Evolutionary conservation across 2,888 invertebrate species (phyloP), one percentile per base, ranked within the genome.

Genomic region (Caenorhabditis drosophilae): DNA sequence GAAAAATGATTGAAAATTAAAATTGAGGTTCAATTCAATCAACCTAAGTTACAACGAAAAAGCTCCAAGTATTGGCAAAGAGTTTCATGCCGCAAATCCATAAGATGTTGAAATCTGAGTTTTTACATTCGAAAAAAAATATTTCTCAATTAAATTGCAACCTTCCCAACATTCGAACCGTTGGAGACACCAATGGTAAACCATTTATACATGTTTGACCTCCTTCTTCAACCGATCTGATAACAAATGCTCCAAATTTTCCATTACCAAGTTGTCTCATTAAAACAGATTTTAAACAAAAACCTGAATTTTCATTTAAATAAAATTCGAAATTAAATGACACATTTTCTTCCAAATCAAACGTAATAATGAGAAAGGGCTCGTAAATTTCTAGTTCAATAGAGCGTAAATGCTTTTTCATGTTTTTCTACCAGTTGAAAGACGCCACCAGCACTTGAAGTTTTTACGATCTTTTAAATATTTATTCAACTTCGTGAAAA

Each of bases 101-200:
- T 49, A 11, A 70, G 58, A 1, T 36, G 25, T 31, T 64, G 67
- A 35, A 68, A 73, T 36, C 59, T 71, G 56, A 42, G 2, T 9
- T 1, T n/a, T 26, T 16, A 15, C 25, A 25, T 52, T 44, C 31
- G n/a, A 31, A 15, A 3, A 20, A 15, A 38, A 25, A 34, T 31
- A 36, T n/a, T n/a, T n/a, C n/a, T n/a, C n/a, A n/a, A n/a, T 48
- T 4, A 48, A 40, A 35, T 12, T 23, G 26, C 20, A 20, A 61
- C 64, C 67, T 59, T 42, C 70, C 75, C 16, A 68, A 55, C 82
- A 97, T 93, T 55, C 92, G 91, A 66, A 96, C 93, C 0, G 95
- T 94, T 85, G 96, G 95, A 2, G 96, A 95, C 1, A 96, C 96
- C 20, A 96, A 86, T 0, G 97, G 97, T 46, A 97, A 86, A 1